These are phyloP conservation scores for Cryptotis parvus DNA, from an alignment of 2,113 vertebrate species.

Conservation along the genomic window DNA sequence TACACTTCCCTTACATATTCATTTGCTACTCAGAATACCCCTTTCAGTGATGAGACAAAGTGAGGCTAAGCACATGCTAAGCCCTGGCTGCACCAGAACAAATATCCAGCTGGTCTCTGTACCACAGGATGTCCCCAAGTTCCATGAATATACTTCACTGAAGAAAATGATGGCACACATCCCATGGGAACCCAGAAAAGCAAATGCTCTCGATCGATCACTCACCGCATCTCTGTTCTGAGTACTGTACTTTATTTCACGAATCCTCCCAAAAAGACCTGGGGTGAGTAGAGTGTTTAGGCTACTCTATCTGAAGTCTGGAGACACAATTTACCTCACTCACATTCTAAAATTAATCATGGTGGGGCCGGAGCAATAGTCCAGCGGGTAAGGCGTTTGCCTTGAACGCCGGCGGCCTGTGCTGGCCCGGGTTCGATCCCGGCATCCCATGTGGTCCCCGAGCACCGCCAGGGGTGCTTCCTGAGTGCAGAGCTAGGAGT, in stretches of 20 bases:
- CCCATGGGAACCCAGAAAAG: neutral
- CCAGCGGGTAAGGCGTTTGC: no score
- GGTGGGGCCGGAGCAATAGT: no score
- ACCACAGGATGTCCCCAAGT: neutral
- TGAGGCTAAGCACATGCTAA: fast-evolving
- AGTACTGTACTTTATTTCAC: neutral
- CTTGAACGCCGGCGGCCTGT: no score
- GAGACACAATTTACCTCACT: neutral
- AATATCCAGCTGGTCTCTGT: neutral
- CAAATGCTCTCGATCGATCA: neutral
- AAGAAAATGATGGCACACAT: neutral
- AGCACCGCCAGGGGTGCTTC: no score
- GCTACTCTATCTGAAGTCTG: neutral
- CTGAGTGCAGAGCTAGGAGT: no score
- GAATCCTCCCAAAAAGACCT: neutral
- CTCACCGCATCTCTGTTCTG: neutral
- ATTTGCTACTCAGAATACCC: neutral
- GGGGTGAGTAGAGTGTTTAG: neutral
- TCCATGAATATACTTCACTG: neutral
- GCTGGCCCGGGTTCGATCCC: no score
- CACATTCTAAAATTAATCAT: no score
- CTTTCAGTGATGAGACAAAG: neutral
- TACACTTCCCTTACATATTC: neutral
- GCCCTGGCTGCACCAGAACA: neutral
- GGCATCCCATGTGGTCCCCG: no score